phyloP scores from a whole-genome alignment of 2,888 invertebrate species.

The Drosophila subsilvestris region DNA sequence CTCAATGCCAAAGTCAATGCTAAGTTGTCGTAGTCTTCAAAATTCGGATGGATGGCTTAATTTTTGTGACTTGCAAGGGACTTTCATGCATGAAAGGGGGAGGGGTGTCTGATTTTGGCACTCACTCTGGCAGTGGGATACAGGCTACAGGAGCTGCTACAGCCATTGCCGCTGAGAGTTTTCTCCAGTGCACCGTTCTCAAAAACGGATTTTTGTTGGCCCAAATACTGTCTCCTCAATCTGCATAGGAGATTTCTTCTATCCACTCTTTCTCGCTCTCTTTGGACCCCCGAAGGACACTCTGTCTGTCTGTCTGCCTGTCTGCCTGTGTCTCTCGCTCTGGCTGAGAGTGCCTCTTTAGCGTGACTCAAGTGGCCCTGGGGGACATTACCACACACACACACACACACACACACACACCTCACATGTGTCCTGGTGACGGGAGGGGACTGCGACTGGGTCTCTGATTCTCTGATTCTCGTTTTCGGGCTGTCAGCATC shows the following conservation, averaged over 20 bases:
- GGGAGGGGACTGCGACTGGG: slow-evolving; percentile 2
- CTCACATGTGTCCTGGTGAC: slow-evolving; percentile 19
- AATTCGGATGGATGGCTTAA: too few relatives aligned
- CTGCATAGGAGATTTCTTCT: neutral
- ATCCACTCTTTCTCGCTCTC: neutral
- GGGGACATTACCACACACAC: slow-evolving; percentile 16
- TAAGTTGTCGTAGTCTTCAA: too few relatives aligned
- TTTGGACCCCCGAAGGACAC: neutral
- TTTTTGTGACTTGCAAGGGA: too few relatives aligned
- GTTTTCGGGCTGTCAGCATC: slow-evolving; percentile 19
- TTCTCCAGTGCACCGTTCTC: neutral
- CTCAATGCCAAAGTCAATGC: too few relatives aligned
- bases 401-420: neutral
- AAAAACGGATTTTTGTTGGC: neutral
- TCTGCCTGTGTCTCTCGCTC: slow-evolving; percentile 9
- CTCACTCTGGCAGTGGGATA: neutral
- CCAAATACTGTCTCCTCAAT: neutral
- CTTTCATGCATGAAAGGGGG: neutral
- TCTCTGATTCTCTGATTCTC: slow-evolving; percentile 17
- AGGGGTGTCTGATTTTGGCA: neutral
- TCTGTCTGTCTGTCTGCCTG: slow-evolving; percentile 7
- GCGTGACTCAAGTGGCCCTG: slow-evolving; percentile 48
- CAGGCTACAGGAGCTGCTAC: neutral
- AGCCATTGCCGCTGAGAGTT: neutral
- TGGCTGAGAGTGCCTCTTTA: slow-evolving; percentile 62